These are phyloP conservation scores for Synanthedon andrenaeformis DNA, from an alignment of 2,888 invertebrate species.

Conservation along the genomic window DNA sequence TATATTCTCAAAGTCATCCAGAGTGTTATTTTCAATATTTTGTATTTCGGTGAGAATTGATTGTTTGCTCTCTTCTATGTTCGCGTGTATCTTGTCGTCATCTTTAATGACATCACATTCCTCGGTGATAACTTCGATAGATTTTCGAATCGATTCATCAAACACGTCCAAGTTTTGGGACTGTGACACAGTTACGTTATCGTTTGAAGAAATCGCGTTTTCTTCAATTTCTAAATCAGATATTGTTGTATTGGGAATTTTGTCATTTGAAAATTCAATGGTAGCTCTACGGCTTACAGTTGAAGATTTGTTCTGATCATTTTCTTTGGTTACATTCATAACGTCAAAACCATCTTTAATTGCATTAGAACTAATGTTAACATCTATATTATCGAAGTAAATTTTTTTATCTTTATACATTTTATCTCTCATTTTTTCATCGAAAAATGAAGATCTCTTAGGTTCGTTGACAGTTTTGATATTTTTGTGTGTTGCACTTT, in stretches of 20 bases:
- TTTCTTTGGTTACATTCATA: conserved; percentile 6
- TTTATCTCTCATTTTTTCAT: conserved; percentile 11
- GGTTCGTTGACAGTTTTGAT: too few relatives aligned
- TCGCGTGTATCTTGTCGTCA: conserved; percentile 5
- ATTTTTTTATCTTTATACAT: conserved; percentile 20
- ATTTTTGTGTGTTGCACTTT: conserved; percentile 23
- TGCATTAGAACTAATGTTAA: conserved; percentile 9
- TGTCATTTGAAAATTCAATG: too few relatives aligned
- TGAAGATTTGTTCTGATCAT: conserved; percentile 34
- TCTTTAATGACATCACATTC: too few relatives aligned
- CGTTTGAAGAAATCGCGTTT: conserved; percentile 8
- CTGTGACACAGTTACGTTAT: not conserved
- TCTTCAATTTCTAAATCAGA: conserved; percentile 12
- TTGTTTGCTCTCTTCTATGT: conserved; percentile 3
- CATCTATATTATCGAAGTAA: conserved; percentile 33
- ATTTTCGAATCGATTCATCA: too few relatives aligned
- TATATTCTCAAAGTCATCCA: conserved; percentile 50
- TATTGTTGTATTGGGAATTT: conserved; percentile 4
- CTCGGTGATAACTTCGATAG: too few relatives aligned
- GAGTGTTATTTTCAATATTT: conserved; percentile 26
- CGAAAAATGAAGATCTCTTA: conserved; percentile 2
- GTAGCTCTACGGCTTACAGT: conserved; percentile 11
- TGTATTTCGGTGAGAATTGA: conserved; percentile 3
- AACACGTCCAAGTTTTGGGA: too few relatives aligned
- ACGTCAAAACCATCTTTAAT: conserved; percentile 9